Evolutionary conservation across 2,113 vertebrate genomes (phyloP), one percentile per base, ranked within the genome.

Genomic region (Fregetta grallaria): DNA sequence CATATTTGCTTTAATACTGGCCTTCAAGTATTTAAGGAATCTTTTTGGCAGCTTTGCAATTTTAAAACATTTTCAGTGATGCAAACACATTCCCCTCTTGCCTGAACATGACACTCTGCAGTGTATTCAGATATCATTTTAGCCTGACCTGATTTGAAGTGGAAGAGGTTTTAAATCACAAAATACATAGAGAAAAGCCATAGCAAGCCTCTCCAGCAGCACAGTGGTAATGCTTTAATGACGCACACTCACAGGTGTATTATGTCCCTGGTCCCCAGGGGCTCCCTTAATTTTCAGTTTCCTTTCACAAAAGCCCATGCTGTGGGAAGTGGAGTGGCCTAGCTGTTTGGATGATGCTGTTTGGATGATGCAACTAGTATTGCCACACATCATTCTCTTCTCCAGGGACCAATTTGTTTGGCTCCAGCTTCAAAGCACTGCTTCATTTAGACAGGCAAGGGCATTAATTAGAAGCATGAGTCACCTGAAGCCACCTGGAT

Each of bases 351-450:
- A 62, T 91, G 74, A 29, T 90, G 85, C 50, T 88, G 86, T 76
- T 75, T 14, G 95, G 93, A 68, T 97, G 98, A 98, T 97, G 98
- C 96, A 97, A 97, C 47, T 52, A 50, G 80, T 58, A 4, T 70
- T 70, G 68, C 40, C 92, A 68, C 94, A 26, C 88, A 52, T 30
- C 86, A 15, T 44, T 67, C 86, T 10, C 20, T 72, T 80, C 96
- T 94, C 92, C 63, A 44, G 95, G 76, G 97, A 89, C 58, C 94
- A 94, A 97, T 97, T 97, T 97, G 45, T 83, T 26, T 29, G 47
- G 76, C 73, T 96, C 89, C 93, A 92, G 96, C 40, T 81, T 26
- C 77, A 59, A 26, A 95, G 77, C 59, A 0, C 52, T 19, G 71
- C 96, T 96, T 86, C 95, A 61, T 88, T 74, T 84, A 70, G 88